phyloP scores from a whole-genome alignment of 2,888 invertebrate species.

The Drosophila kuntzei region DNA sequence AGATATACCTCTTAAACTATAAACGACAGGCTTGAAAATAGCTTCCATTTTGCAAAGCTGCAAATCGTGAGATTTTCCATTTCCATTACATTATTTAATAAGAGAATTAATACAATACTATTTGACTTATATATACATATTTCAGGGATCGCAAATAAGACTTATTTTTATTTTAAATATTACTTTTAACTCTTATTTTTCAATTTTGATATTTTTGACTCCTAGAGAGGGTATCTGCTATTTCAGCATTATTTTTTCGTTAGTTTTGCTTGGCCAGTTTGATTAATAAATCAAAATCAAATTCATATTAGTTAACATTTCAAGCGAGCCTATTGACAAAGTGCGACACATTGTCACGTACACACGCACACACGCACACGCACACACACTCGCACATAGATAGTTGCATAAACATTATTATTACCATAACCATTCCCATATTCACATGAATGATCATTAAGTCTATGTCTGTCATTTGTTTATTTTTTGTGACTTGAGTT shows the following conservation, averaged over 20 bases:
- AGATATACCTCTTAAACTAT: background rate
- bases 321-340: conserved; percentile 35
- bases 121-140: too few species aligned
- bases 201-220: too few species aligned
- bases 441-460: conserved; percentile 13
- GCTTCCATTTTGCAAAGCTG: background rate
- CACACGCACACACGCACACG: conserved; percentile 1
- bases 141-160: too few species aligned
- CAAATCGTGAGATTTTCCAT: background rate
- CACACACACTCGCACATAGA: background rate
- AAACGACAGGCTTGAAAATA: background rate
- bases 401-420: conserved; percentile 22
- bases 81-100: background rate
- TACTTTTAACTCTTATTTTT: too few species aligned
- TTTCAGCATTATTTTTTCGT: background rate
- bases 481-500: conserved; percentile 4
- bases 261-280: conserved; percentile 4
- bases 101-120: too few species aligned
- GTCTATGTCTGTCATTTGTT: conserved; percentile 6
- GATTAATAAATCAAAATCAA: conserved; percentile 38
- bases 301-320: conserved; percentile 49
- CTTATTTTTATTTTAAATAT: too few species aligned
- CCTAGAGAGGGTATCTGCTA: conserved; percentile 14
- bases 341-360: conserved; percentile 41
- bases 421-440: conserved; percentile 29